Base-by-base conservation (phyloP, 2,888 invertebrate genomes). In the Eueremaeus valkanovi region DNA sequence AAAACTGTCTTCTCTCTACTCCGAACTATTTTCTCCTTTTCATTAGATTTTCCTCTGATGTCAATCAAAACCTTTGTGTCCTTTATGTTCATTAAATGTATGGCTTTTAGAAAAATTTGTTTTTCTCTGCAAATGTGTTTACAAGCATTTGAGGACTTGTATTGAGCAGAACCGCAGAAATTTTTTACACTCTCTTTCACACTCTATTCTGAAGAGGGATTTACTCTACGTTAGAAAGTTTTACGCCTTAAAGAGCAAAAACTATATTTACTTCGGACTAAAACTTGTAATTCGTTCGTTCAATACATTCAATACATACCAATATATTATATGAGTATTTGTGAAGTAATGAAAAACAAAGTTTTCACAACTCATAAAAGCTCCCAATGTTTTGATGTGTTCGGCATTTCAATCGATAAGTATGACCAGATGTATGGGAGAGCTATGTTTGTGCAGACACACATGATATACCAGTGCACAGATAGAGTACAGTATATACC, bases 41-140 rank as follows among this genome's bases (percentile, higher is more conserved):
- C 36, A 68, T 68, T 68, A 68, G 24, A 68, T 68, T 40, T 68
- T n/a, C 40, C 42, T 40, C 8, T 68, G 24, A 18, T 68, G 68
- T 68, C 68, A 68, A 40, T 68, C 68, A 68, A 68, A 61, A 36
- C 42, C 21, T 31, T 68, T 68, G 68, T 68, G 68, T 68, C 36
- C 40, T 40, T 68, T 68, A n/a, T 68, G 68, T 68, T 68, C 68
- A 24, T 68, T 42, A 40, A 68, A 40, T 68, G 68, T 13, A 36
- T 68, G n/a, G 68, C 68, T 68, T 68, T 68, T 68, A 5, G 29
- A 68, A 68, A 68, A 68, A 40, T 68, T 68, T 68, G 68, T 68
- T 68, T 68, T 68, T 13, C 24, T 24, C 31, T n/a, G 16, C 2
- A 36, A n/a, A 40, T 68, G 68, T 68, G 68, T 68, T 68, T 68